Evolutionary conservation across 2,113 vertebrate species (phyloP).

Genomic region (Colinus virginianus): DNA sequence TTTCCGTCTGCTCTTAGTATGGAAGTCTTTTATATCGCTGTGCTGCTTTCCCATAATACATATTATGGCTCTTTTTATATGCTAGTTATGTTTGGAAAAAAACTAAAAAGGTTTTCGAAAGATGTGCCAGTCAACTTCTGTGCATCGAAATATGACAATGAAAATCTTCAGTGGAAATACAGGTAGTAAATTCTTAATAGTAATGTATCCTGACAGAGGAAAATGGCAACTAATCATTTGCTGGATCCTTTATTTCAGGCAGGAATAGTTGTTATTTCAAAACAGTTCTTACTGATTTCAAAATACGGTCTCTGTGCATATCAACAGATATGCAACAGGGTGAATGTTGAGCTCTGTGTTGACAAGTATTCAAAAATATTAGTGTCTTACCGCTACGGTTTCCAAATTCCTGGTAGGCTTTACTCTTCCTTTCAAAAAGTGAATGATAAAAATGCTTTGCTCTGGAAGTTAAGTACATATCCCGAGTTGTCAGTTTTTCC

Average conservation of each 20-base stretch:
- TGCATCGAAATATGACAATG: slow-evolving; percentile 43
- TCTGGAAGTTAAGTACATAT: not conserved
- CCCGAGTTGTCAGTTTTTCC: not conserved
- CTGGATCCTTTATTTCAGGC: not conserved
- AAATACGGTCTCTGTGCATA: not conserved
- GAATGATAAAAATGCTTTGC: not conserved
- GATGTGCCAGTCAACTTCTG: slow-evolving; percentile 66
- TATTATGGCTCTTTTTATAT: slow-evolving; percentile 70
- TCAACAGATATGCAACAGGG: not conserved
- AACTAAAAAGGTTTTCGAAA: slow-evolving; percentile 65
- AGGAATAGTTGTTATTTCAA: slow-evolving; percentile 31
- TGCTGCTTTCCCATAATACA: slow-evolving; percentile 74
- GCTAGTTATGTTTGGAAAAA: slow-evolving; percentile 66
- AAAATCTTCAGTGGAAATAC: slow-evolving; percentile 30
- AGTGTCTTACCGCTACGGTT: not conserved
- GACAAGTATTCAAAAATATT: not conserved
- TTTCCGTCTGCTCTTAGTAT: slow-evolving; percentile 79
- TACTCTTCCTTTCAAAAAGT: not conserved
- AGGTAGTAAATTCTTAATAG: slow-evolving; percentile 52
- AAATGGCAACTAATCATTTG: slow-evolving; percentile 46
- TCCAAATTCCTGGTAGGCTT: not conserved
- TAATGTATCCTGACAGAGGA: not conserved
- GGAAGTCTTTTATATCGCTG: slow-evolving; percentile 70
- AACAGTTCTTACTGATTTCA: slow-evolving; percentile 2
- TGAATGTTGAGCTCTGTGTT: not conserved